Evolutionary conservation across 2,113 vertebrate species (phyloP), one percentile per base, ranked within the genome.

Genomic region (Phycodurus eques): DNA sequence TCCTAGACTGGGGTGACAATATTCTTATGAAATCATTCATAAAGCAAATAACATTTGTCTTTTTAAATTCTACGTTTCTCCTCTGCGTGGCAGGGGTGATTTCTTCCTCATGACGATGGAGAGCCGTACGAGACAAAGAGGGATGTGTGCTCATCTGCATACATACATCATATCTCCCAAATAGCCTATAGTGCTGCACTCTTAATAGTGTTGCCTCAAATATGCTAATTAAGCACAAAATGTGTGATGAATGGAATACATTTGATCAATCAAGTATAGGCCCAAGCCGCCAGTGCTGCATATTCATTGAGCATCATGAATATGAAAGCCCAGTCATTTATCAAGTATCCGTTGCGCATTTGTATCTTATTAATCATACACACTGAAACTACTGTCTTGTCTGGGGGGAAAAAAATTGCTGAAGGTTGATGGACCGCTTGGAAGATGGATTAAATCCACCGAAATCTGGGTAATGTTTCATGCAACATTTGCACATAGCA

Each of bases 301-400:
- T 90, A 90, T 90, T 91, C 89, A 91, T 90, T 85, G 88, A 85
- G 85, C 89, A 90, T 89, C 88, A 90, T 89, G 88, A 89, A 90
- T 89, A 90, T 88, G 85, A 87, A 89, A 88, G 82, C 80, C 68
- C 76, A 86, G 86, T 83, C 88, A 87, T 90, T 90, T 84, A 88
- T 91, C 90, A 90, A 89, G 88, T 88, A 91, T 91, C 88, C 88
- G 81, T 87, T 82, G 85, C 85, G 83, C 87, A 89, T 90, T 89
- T 90, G 85, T 89, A 87, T 88, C 87, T 87, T 90, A 91, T 91
- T 90, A 91, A 90, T 91, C 89, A 91, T 86, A 88, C 83, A 87
- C 79, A 84, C 87, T 79, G 78, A 88, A 86, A 90, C 85, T 81
- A 88, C 83, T 87, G 84, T 86, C 83, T 85, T 83, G 87, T 88